phyloP scores from a whole-genome alignment of 2,888 invertebrate species.

The Philopedon plagiatum region DNA sequence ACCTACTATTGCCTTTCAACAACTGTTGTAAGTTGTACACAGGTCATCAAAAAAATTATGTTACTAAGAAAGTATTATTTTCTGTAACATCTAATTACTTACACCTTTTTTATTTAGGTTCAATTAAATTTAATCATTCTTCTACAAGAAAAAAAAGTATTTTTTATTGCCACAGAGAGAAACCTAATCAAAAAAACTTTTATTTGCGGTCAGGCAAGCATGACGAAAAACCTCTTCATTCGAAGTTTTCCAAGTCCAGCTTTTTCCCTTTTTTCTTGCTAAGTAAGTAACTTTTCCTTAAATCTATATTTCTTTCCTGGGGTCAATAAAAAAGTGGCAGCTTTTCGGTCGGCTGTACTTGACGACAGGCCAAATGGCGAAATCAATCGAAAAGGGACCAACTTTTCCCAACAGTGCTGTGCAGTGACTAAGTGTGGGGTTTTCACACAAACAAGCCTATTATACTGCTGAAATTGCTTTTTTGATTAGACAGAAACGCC shows the following conservation, averaged over 20 bases:
- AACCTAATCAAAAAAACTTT: conserved; percentile 51
- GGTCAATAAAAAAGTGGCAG: conserved; percentile 52
- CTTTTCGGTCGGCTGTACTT: conserved; percentile 49
- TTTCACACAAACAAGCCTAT: conserved; percentile 32
- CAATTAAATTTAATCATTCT: too few species aligned
- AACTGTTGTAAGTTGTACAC: too few species aligned
- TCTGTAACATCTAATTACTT: too few species aligned
- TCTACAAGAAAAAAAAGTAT: not conserved
- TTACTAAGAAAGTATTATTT: too few species aligned
- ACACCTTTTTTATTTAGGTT: too few species aligned
- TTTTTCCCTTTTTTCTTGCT: conserved; percentile 47
- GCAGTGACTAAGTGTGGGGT: conserved; percentile 23
- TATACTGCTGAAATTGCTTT: conserved; percentile 43
- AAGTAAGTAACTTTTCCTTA: conserved; percentile 50
- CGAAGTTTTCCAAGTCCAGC: conserved; percentile 40
- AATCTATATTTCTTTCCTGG: conserved; percentile 51
- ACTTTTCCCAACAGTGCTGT: conserved; percentile 41
- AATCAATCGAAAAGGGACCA: conserved; percentile 49
- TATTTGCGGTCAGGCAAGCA: conserved; percentile 50
- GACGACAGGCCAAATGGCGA: conserved; percentile 50
- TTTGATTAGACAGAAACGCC: conserved; percentile 33
- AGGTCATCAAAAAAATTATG: too few species aligned
- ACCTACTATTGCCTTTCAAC: too few species aligned
- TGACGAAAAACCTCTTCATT: conserved; percentile 51
- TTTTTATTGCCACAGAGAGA: conserved; percentile 14